Conservation (phyloP, 92 coral and sea anemone genomes). For the Epizoanthus fatuus region DNA sequence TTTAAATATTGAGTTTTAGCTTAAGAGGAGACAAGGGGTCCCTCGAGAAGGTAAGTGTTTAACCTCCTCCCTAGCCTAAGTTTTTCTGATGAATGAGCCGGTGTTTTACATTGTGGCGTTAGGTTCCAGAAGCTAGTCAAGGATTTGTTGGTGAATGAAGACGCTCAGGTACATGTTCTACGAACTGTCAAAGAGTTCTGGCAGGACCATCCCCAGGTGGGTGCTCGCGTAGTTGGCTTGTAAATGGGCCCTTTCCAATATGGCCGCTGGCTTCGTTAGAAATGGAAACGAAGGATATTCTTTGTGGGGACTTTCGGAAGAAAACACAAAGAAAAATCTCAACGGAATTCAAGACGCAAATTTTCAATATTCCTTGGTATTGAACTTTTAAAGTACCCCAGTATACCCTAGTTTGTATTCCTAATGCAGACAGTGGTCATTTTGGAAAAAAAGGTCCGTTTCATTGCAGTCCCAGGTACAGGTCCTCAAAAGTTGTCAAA, state of each 20-base stretch:
- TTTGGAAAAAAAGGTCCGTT: too few species aligned
- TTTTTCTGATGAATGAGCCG: neutral
- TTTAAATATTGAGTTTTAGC: too few species aligned
- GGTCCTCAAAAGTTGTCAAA: too few species aligned
- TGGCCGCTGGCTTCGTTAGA: neutral
- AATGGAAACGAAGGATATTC: too few species aligned
- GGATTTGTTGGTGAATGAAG: conserved; percentile 79
- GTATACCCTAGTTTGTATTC: too few species aligned
- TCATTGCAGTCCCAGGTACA: too few species aligned
- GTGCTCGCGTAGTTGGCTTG: neutral
- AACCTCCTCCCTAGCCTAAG: too few species aligned
- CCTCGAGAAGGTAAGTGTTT: too few species aligned
- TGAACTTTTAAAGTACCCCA: too few species aligned
- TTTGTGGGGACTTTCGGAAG: too few species aligned
- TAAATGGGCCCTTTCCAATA: neutral
- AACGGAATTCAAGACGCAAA: neutral
- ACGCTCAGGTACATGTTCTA: conserved; percentile 89
- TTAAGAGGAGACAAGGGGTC: neutral
- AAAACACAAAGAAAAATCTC: too few species aligned
- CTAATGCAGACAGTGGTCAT: too few species aligned
- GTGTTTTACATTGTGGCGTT: neutral
- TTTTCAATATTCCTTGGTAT: neutral
- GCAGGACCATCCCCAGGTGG: conserved; percentile 89
- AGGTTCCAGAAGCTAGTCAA: conserved; percentile 89
- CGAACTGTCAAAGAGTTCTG: conserved; percentile 90